Evolutionary conservation across 2,888 invertebrate genomes (phyloP), one percentile per base, ranked within the genome.

Genomic region (Toxonevra muliebris): DNA sequence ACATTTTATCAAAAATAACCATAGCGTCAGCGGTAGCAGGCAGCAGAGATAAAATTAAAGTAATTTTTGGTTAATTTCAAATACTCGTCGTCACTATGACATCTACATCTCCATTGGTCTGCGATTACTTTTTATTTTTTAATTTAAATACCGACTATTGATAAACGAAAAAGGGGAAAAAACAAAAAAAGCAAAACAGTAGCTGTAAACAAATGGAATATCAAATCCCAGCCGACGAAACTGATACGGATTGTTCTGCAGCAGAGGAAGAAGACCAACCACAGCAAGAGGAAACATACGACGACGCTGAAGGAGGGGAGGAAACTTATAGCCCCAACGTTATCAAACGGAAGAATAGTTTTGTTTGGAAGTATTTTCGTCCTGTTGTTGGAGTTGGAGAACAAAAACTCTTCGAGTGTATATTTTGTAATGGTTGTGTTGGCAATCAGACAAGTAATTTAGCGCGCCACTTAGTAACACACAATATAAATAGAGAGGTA

Each of bases 341-440:
- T n/a, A 15, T 10, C 41, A 69, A 68, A 54, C 75, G 72, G n/a
- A 72, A 69, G 62, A 70, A 69, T 48, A 80, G 79, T 70, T 79
- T 75, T 62, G 78, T 80, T 5, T 79, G 78, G 78, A 68, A 69
- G 12, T 78, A 78, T 61, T 80, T 80, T 53, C 73, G 68, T 1
- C 68, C 73, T 10, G 69, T 80, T 19, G 74, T 68, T 17, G 65
- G 69, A 48, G 57, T 66, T 15, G 20, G 42, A n/a, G 30, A 41
- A 10, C 30, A 30, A 0, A 74, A 74, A 15, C 71, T 71, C 1
- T 75, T 70, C 43, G 72, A 76, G 60, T 80, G 80, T 13, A 65
- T 70, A 5, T 58, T 80, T n/a, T 80, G 80, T 61, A 71, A 73
- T 61, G 76, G 75, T 20, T 76, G 75, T 15, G 79, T 80, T 40